Base-by-base conservation (phyloP, 1,140 invertebrate species). In the Cotesia typhae region DNA sequence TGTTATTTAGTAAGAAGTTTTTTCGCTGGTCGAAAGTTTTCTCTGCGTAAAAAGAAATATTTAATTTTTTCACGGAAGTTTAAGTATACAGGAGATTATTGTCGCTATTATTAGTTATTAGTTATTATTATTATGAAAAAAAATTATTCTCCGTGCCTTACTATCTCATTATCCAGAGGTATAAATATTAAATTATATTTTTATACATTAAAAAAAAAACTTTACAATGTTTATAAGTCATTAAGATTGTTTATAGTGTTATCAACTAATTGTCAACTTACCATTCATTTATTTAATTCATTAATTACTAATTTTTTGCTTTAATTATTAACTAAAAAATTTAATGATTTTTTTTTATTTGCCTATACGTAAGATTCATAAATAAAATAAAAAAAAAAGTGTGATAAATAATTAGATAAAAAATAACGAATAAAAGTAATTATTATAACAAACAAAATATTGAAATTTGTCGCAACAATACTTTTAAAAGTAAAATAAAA, bases 401-500 rank as follows among this genome's bases (percentile, higher is more conserved):
- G 41, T 47, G 41, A 47, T 47, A 47, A 47, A 47, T 47, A 47
- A 47, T 9, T 6, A 47, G 0, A 41, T 3, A 28, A 28, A 28
- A 28, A 28, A 28, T 28, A 28, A 28, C 28, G 28, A 28, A 28
- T 28, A 28, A 28, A 28, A 28, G 3, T 28, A 28, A 28, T 28
- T 28, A 28, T 28, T 28, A 41, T 47, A 1, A 47, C 10, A 47
- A 7, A 47, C 41, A 47, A 47, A 47, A 47, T 57, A 20, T 57
- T 57, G 2, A 20, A 57, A 57, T 57, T 28, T 47, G 10, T 47
- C 10, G 6, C 10, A 6, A 10, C 41, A 47, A 47, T 47, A 47
- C 1, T 41, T 9, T 41, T 6, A 47, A 28, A 57, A 70, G 20
- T 71, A 72, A 75, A 72, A 53, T 6, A 38, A 41, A 66, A 75